These are phyloP conservation scores for Drosophila barbarae DNA, from an alignment of 2,888 invertebrate species.

Conservation along the genomic window DNA sequence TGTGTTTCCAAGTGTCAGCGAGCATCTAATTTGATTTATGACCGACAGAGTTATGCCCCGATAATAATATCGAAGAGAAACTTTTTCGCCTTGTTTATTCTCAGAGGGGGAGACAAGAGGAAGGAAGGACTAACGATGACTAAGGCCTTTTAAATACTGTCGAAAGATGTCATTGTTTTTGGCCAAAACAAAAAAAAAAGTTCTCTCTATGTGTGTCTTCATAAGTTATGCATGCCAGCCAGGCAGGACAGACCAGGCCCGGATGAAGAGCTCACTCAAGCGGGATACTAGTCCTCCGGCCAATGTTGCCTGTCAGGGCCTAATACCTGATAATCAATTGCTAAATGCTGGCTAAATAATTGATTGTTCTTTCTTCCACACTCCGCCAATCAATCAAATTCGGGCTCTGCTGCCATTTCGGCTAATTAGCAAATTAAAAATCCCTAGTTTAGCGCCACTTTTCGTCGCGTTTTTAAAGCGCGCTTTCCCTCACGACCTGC, in stretches of 20 bases:
- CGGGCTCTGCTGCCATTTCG: constrained; percentile 13
- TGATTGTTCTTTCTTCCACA: constrained; percentile 49
- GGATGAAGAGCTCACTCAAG: constrained; percentile 28
- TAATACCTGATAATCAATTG: constrained; percentile 72
- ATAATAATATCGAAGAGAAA: constrained; percentile 71
- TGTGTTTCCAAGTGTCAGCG: constrained; percentile 74
- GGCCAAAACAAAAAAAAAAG: constrained; percentile 42
- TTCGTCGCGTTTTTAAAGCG: constrained; percentile 58
- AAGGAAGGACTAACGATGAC: constrained; percentile 60
- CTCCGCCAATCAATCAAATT: constrained; percentile 60
- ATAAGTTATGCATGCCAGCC: constrained; percentile 64
- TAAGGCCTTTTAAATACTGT: constrained; percentile 65
- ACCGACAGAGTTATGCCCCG: constrained; percentile 71
- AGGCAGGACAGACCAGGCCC: neutral
- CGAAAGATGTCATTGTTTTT: constrained; percentile 70
- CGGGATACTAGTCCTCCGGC: neutral
- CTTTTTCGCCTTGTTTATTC: constrained; percentile 51
- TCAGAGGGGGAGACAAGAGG: constrained; percentile 12
- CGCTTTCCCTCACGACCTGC: constrained; percentile 52
- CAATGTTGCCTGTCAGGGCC: constrained; percentile 16
- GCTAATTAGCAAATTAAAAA: constrained; percentile 72
- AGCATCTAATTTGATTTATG: constrained; percentile 72
- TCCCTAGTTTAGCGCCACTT: constrained; percentile 46
- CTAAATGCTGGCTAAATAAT: constrained; percentile 61
- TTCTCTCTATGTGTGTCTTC: constrained; percentile 42